Base-by-base conservation (phyloP, 1,140 invertebrate genomes). In the Rhyacophila brunnea region DNA sequence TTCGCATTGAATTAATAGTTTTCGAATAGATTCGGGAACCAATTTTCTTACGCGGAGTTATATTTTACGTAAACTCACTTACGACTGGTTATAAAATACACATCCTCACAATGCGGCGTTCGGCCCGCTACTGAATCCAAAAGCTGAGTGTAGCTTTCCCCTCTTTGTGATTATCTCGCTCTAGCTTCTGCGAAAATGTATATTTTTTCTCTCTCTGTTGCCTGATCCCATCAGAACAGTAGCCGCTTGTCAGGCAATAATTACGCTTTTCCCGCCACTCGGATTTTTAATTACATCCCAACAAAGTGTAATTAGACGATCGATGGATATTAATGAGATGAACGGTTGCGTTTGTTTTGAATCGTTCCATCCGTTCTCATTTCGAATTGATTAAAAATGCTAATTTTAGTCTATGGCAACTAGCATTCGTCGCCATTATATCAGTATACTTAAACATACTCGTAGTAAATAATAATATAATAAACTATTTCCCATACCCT, bases 211-310 rank as follows among this genome's bases (percentile, higher is more conserved):
- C 44, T 20, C 36, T 10, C 11, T 35, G 48, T 44, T 11, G 15
- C 14, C 52, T 11, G 11, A 15, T 32, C 48, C 44, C 35, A 43
- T 42, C 28, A 35, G 55, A 32, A 51, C 57, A 52, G 57, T 34
- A 59, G 57, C 57, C 57, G 56, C 56, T 57, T 51, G 58, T 53
- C 50, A 50, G 13, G 58, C 49, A 46, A 60, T 60, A 61, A 61
- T 61, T 61, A 55, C 58, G 52, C 58, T 55, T 54, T 60, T 61
- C 58, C 58, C 58, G 58, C 52, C 58, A 61, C 58, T 61, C 58
- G 58, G 58, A 55, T 61, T 61, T 61, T 61, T 61, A 61, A 61
- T 61, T 55, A 61, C 58, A 47, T 61, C 52, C 58, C 58, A 48
- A 49, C 58, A 50, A 43, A 57, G 44, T 46, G 58, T 60, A 52